Percentiles rank a stretch among this genome's conserved stretches.
Evolutionary conservation across 2,113 vertebrate genomes (phyloP).

Genomic region (Macquaria australasica): DNA sequence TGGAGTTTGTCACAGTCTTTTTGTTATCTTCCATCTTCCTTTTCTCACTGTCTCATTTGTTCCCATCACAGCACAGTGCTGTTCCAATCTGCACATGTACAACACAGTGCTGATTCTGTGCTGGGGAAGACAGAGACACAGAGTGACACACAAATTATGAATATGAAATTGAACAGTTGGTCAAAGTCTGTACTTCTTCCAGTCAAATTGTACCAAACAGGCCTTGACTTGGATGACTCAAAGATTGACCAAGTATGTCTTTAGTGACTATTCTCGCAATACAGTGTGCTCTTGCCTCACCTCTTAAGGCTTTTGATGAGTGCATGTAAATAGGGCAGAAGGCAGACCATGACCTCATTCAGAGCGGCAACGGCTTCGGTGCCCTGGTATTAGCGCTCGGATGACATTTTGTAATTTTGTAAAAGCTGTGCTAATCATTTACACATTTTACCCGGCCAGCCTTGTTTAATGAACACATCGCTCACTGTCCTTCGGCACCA

Average conservation of each 20-base stretch:
- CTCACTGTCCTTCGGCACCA: constrained; percentile 40
- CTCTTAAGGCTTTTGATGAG: background rate
- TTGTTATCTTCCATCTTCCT: background rate
- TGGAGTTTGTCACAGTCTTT: constrained; percentile 32
- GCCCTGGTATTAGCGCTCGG: constrained; percentile 31
- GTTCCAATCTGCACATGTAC: constrained; percentile 35
- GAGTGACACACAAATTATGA: constrained; percentile 24
- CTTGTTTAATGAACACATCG: constrained; percentile 59
- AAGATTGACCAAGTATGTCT: constrained; percentile 14
- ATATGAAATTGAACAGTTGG: constrained; percentile 45
- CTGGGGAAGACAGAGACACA: constrained; percentile 8
- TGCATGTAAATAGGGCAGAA: constrained; percentile 37
- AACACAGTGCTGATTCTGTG: background rate
- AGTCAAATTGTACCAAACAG: constrained; percentile 3
- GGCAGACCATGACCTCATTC: constrained; percentile 53
- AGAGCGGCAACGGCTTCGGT: constrained; percentile 16
- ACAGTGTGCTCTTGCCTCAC: background rate
- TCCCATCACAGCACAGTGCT: constrained; percentile 11
- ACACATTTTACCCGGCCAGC: constrained; percentile 11
- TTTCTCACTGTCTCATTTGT: constrained; percentile 41
- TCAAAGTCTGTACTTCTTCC: constrained; percentile 1
- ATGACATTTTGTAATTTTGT: constrained; percentile 60
- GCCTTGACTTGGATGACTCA: constrained; percentile 19
- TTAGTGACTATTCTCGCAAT: background rate
- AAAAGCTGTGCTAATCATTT: constrained; percentile 68